phyloP scores from a whole-genome alignment of 2,113 vertebrate genomes.

The Castor canadensis region DNA sequence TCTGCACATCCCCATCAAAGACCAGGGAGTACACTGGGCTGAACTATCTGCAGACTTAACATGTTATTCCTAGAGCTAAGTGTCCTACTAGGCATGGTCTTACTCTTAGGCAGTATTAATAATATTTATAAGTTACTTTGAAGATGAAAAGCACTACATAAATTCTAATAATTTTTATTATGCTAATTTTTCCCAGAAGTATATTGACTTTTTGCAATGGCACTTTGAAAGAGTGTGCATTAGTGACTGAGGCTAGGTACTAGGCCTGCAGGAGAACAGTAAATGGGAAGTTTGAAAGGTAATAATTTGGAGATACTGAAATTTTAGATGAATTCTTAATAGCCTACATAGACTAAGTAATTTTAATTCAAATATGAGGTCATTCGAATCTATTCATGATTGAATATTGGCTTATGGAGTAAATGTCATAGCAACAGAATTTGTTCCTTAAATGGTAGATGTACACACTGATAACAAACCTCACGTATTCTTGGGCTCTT shows the following conservation, averaged over 20 bases:
- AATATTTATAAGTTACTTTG: slow-evolving; percentile 44
- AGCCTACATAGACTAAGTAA: neutral
- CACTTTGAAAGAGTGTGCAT: neutral
- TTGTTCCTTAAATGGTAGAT: neutral
- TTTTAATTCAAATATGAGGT: slow-evolving; percentile 4
- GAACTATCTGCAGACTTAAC: neutral
- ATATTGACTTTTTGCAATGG: slow-evolving; percentile 20
- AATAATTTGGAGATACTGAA: slow-evolving; percentile 30
- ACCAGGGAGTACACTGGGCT: neutral
- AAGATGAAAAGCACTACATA: slow-evolving; percentile 7
- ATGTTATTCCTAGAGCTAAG: neutral
- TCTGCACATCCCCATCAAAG: neutral
- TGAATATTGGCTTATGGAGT: neutral
- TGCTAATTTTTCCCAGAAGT: slow-evolving; percentile 17
- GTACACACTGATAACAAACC: neutral
- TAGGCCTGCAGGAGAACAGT: neutral
- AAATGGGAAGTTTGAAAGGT: slow-evolving; percentile 27
- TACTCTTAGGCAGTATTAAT: neutral
- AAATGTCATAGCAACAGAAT: neutral
- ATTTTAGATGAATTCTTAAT: neutral
- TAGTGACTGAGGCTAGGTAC: neutral
- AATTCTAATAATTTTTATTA: slow-evolving; percentile 55
- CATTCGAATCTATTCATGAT: neutral
- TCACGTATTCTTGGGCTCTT: neutral
- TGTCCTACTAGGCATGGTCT: neutral